Conservation (phyloP, 2,888 invertebrate species). For the Antheraea yamamai region DNA sequence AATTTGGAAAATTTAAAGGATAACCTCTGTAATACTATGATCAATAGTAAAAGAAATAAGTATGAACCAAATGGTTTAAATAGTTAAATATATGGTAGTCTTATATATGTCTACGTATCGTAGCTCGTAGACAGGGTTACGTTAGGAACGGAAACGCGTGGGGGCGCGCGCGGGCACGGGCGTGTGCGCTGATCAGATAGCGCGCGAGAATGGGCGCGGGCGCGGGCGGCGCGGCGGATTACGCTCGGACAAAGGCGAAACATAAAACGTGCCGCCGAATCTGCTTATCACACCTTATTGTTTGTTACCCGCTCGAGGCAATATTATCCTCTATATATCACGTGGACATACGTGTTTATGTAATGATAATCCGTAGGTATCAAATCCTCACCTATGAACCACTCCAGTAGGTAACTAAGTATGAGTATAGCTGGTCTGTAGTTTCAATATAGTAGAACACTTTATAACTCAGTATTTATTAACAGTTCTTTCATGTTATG, state of each 20-base stretch:
- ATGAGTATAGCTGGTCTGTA: background rate
- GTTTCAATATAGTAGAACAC: background rate
- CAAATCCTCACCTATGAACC: slow-evolving; percentile 27
- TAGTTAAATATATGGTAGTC: background rate
- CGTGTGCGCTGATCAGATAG: slow-evolving; percentile 20
- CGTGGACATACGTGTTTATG: slow-evolving; percentile 54
- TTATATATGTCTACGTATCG: slow-evolving; percentile 25
- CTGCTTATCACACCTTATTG: slow-evolving; percentile 77
- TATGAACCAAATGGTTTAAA: too few relatives aligned
- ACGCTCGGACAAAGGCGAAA: slow-evolving; percentile 72
- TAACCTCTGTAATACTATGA: too few relatives aligned
- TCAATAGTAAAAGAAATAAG: too few relatives aligned
- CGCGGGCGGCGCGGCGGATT: slow-evolving; percentile 59
- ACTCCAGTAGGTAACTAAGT: background rate
- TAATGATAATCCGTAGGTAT: slow-evolving; percentile 46
- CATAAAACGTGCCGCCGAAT: slow-evolving; percentile 77
- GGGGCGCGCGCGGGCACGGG: slow-evolving; percentile 26
- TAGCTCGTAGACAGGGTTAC: slow-evolving; percentile 46
- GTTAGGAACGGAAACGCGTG: background rate
- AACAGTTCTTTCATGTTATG: background rate
- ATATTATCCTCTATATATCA: slow-evolving; percentile 74
- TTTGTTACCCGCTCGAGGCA: slow-evolving; percentile 63
- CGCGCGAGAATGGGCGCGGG: slow-evolving; percentile 23
- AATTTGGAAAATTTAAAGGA: too few relatives aligned
- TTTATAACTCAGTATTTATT: background rate